These are phyloP conservation scores for Sinocyclocheilus anshuiensis DNA, from an alignment of 2,113 vertebrate species.

Conservation along the genomic window DNA sequence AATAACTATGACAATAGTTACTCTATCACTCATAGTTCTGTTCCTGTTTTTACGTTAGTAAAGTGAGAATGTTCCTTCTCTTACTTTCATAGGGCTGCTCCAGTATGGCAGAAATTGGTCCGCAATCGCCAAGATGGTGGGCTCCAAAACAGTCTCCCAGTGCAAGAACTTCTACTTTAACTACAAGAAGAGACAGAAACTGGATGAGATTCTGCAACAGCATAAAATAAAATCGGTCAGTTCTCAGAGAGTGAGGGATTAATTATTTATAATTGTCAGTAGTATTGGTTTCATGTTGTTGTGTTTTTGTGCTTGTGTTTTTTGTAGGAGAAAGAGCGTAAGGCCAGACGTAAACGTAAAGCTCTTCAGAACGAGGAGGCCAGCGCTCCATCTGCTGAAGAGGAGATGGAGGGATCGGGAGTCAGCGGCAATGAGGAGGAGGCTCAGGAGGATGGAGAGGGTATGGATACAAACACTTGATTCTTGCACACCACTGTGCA, in stretches of 20 bases:
- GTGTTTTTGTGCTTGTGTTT: constrained; percentile 18
- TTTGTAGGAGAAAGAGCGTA: constrained; percentile 89
- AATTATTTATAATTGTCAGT: neutral
- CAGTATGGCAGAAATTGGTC: constrained; percentile 99
- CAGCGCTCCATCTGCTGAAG: constrained; percentile 80
- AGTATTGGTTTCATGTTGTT: constrained; percentile 9
- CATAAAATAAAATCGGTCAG: constrained; percentile 98
- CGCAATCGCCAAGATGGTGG: constrained; percentile 98
- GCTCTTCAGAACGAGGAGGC: constrained; percentile 82
- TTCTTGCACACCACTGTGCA: too few species aligned
- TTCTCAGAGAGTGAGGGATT: neutral
- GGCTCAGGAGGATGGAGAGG: constrained; percentile 87
- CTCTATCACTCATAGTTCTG: neutral
- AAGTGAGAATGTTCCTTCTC: constrained; percentile 15
- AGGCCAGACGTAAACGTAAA: constrained; percentile 84
- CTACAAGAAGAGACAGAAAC: constrained; percentile 99
- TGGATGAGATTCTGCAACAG: constrained; percentile 95
- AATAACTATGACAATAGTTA: neutral
- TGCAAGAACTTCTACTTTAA: constrained; percentile 99
- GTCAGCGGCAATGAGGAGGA: constrained; percentile 94
- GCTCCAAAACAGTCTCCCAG: constrained; percentile 97
- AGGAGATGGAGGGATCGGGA: constrained; percentile 94
- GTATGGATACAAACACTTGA: constrained; percentile 64
- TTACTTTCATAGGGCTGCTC: constrained; percentile 81
- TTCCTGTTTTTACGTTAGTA: constrained; percentile 1